These are phyloP conservation scores for Seira ritae DNA, from an alignment of 2,888 invertebrate genomes.

Conservation along the genomic window DNA sequence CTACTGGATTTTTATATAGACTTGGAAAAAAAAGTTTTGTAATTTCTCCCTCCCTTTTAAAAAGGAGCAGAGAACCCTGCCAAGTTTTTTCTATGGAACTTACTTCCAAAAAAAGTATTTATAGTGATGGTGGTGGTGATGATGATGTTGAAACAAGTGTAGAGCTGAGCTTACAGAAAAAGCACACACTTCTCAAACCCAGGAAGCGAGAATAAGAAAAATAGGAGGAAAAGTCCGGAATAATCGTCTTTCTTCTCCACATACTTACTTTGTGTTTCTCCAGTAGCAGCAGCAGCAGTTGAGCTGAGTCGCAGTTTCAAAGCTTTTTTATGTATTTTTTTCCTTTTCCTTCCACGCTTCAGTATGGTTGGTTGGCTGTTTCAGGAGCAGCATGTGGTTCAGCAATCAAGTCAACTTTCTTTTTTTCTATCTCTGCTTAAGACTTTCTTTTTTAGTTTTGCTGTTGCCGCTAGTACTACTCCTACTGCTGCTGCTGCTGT, in stretches of 20 bases:
- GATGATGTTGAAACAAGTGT: conserved; percentile 11
- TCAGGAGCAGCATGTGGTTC: conserved; percentile 58
- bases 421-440: conserved; percentile 14
- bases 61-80: conserved; percentile 8
- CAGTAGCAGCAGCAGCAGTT: too few species aligned
- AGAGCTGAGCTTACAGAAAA: conserved; percentile 11
- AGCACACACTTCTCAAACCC: conserved; percentile 28
- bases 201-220: conserved; percentile 31
- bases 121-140: not conserved
- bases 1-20: conserved; percentile 16
- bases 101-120: not conserved
- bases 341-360: conserved; percentile 25
- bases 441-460: conserved; percentile 40
- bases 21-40: not conserved
- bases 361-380: not conserved
- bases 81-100: conserved; percentile 9
- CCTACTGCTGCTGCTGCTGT: not conserved
- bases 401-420: conserved; percentile 60
- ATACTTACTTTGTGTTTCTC: not conserved
- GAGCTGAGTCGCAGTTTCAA: not conserved
- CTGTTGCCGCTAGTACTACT: not conserved
- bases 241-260: conserved; percentile 16
- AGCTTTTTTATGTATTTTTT: conserved; percentile 48
- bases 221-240: conserved; percentile 18
- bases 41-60: conserved; percentile 4